Conservation (phyloP, 92 coral and sea anemone species). For the Desmophyllum pertusum region DNA sequence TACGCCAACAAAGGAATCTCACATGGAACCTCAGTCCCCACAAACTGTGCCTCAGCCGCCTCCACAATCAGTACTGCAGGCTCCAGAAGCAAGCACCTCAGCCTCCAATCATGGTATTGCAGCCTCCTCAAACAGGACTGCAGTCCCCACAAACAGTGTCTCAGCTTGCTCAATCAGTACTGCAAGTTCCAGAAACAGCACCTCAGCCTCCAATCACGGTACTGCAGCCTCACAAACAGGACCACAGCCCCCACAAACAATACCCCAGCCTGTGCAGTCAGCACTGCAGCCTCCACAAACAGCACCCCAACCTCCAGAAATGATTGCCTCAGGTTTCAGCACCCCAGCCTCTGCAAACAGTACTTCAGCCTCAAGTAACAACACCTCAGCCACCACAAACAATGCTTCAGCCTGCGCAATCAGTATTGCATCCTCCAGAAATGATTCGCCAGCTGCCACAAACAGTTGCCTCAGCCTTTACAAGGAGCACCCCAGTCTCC, state of each 20-base stretch:
- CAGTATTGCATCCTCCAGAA: neutral
- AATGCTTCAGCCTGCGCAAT: neutral
- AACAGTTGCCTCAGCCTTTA: neutral
- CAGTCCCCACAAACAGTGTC: neutral
- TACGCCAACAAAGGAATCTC: neutral
- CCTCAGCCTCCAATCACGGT: neutral
- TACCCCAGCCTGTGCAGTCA: neutral
- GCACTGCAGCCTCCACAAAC: conserved; percentile 1
- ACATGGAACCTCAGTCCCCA: neutral
- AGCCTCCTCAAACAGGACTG: neutral
- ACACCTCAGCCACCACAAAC: no score
- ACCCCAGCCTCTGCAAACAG: neutral
- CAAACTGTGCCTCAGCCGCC: no score
- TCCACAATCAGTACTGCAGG: neutral
- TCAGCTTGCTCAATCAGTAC: neutral
- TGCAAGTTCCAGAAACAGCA: neutral
- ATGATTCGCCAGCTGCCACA: neutral
- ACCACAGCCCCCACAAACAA: neutral
- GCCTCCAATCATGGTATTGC: neutral
- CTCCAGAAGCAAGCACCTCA: neutral
- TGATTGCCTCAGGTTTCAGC: no score
- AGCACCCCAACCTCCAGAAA: neutral
- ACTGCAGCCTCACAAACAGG: neutral
- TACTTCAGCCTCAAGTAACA: neutral
- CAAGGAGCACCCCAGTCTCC: neutral